phyloP scores from a whole-genome alignment of 2,888 invertebrate species.

The Chironomus riparius region DNA sequence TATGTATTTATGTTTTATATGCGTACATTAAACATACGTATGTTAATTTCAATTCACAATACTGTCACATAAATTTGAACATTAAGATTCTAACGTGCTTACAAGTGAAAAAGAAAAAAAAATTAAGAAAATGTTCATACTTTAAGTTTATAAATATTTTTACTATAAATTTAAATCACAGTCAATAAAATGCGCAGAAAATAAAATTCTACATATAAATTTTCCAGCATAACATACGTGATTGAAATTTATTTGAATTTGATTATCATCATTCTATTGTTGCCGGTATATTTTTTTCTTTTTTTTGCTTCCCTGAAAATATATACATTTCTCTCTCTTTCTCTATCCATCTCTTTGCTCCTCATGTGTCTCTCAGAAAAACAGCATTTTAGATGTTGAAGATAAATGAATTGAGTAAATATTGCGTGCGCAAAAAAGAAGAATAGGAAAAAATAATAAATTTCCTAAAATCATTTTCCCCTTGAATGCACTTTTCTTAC shows the following conservation, averaged over 20 bases:
- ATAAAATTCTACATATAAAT: neutral
- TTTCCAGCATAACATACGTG: slow-evolving; percentile 13
- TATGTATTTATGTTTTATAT: too few relatives aligned
- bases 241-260: slow-evolving; percentile 23
- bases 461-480: neutral
- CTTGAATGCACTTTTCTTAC: neutral
- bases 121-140: neutral
- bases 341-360: too few relatives aligned
- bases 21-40: too few relatives aligned
- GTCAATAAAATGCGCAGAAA: neutral
- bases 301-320: too few relatives aligned
- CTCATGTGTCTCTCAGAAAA: neutral
- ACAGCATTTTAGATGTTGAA: neutral
- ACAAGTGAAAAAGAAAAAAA: neutral
- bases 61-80: too few relatives aligned
- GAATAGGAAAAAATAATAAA: neutral
- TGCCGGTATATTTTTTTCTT: neutral
- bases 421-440: neutral
- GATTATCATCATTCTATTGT: slow-evolving; percentile 11
- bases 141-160: neutral
- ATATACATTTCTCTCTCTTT: too few relatives aligned
- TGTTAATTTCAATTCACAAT: too few relatives aligned
- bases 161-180: neutral
- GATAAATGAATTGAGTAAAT: neutral
- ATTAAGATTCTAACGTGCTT: too few relatives aligned